phyloP scores from a whole-genome alignment of 2,113 vertebrate species.

The Platichthys stellatus region DNA sequence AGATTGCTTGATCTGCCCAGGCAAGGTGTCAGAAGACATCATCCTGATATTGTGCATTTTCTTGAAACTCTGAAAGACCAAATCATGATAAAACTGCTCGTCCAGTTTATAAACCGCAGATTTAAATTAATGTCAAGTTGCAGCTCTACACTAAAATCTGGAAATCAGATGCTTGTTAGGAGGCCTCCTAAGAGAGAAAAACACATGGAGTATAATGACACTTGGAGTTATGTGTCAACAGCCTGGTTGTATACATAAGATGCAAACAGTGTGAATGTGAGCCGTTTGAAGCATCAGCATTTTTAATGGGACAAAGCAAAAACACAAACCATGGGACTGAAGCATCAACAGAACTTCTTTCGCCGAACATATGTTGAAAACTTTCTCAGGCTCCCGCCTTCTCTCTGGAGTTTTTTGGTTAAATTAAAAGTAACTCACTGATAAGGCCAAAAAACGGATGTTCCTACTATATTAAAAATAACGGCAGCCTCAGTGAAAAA shows the following conservation, averaged over 20 bases:
- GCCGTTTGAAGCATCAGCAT: constrained; percentile 72
- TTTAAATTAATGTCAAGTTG: background rate
- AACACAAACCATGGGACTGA: constrained; percentile 74
- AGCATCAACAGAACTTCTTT: constrained; percentile 69
- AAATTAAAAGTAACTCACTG: constrained; percentile 67
- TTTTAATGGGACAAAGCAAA: constrained; percentile 82
- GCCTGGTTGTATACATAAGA: constrained; percentile 26
- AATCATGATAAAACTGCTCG: no score
- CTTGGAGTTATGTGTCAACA: background rate
- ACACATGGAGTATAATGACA: background rate
- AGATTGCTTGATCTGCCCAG: background rate
- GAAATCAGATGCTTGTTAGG: background rate
- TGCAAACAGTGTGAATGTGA: constrained; percentile 33
- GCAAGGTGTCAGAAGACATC: background rate
- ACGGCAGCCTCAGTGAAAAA: constrained; percentile 47
- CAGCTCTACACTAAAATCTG: background rate
- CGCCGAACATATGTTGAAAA: constrained; percentile 63
- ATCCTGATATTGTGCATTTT: background rate
- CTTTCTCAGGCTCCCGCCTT: constrained; percentile 77
- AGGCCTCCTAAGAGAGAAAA: background rate
- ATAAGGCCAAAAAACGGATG: constrained; percentile 79
- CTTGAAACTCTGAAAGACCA: no score
- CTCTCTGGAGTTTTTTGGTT: constrained; percentile 69
- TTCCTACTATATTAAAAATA: constrained; percentile 48
- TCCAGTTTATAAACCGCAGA: background rate